phyloP scores from a whole-genome alignment of 2,888 invertebrate genomes.

The Spilarctia lutea region DNA sequence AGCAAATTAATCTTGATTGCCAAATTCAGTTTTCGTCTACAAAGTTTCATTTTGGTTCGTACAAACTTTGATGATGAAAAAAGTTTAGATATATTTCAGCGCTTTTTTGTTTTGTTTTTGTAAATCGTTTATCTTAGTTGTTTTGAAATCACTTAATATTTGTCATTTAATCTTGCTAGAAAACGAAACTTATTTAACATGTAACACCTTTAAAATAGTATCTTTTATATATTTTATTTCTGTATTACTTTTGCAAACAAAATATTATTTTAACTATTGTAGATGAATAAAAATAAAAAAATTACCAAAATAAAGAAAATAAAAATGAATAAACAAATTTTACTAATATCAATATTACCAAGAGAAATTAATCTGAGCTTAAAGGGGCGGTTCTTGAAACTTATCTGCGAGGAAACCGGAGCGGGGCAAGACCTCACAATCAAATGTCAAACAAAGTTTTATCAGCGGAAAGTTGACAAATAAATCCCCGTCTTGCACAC shows the following conservation, averaged over 20 bases:
- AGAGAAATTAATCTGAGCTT: constrained; percentile 69
- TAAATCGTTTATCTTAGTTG: constrained; percentile 40
- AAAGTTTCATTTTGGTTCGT: constrained; percentile 46
- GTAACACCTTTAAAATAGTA: constrained; percentile 8
- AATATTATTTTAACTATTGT: background rate
- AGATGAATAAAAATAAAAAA: background rate
- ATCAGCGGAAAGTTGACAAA: constrained; percentile 84
- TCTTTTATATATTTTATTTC: background rate
- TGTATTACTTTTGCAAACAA: too few relatives aligned
- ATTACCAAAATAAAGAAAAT: constrained; percentile 2
- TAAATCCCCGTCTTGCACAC: constrained; percentile 73
- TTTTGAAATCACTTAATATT: constrained; percentile 31
- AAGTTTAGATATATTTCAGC: constrained; percentile 43
- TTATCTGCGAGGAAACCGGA: constrained; percentile 68
- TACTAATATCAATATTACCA: constrained; percentile 55
- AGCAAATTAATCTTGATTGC: constrained; percentile 52
- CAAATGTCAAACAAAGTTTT: constrained; percentile 84
- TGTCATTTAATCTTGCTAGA: constrained; percentile 30
- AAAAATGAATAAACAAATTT: constrained; percentile 57
- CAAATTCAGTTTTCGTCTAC: constrained; percentile 51
- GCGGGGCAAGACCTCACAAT: constrained; percentile 79
- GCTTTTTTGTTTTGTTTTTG: constrained; percentile 46
- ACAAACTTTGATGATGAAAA: constrained; percentile 49
- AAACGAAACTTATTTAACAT: constrained; percentile 18
- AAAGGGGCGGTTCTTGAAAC: constrained; percentile 62